phyloP scores from a whole-genome alignment of 2,113 vertebrate genomes.

The Uria lomvia region DNA sequence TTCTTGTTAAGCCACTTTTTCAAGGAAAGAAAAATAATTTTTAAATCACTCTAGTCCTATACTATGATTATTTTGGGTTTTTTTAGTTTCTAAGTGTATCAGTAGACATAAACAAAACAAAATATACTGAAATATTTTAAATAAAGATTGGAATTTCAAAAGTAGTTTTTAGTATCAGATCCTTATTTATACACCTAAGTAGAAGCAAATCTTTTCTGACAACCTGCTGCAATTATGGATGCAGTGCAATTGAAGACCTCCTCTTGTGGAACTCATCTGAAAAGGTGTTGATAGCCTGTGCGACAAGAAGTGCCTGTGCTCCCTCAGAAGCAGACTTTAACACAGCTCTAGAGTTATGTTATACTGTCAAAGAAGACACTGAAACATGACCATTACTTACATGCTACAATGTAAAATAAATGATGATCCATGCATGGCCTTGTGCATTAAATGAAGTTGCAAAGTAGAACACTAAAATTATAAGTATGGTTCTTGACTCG shows the following conservation, averaged over 20 bases:
- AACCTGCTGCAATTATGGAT: neutral
- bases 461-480: neutral
- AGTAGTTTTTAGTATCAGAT: neutral
- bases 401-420: neutral
- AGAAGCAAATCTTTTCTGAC: conserved; percentile 16
- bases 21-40: neutral
- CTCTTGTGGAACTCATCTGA: neutral
- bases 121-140: neutral
- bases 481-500: neutral
- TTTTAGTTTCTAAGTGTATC: neutral
- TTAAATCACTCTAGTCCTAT: neutral
- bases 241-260: neutral
- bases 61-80: accelerated
- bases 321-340: neutral
- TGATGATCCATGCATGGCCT: neutral
- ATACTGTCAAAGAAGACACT: neutral
- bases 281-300: neutral
- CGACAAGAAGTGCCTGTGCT: neutral
- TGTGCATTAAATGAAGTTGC: neutral
- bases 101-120: neutral
- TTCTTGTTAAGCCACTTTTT: neutral
- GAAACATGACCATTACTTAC: neutral
- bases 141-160: neutral
- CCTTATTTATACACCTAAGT: neutral
- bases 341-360: neutral